Percentiles rank a stretch among this genome's conserved stretches.
These are phyloP conservation scores for Percina caprodes DNA, from an alignment of 2,113 vertebrate genomes.

Conservation along the genomic window DNA sequence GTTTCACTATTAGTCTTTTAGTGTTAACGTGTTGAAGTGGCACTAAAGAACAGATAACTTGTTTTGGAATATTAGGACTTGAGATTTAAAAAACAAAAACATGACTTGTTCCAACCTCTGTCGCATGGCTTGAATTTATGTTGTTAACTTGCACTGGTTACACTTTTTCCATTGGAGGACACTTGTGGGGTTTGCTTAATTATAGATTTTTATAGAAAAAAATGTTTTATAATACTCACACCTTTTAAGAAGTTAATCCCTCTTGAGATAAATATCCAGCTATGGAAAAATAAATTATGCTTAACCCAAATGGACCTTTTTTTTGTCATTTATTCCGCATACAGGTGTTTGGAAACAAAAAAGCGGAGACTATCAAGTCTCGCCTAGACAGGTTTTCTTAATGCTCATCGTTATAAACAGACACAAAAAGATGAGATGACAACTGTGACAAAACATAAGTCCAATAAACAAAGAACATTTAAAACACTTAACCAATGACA, in stretches of 20 bases:
- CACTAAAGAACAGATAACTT: not conserved
- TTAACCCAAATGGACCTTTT: slow-evolving; percentile 35
- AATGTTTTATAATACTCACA: not conserved
- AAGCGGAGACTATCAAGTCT: slow-evolving; percentile 61
- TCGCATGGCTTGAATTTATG: not conserved
- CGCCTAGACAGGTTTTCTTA: slow-evolving; percentile 55
- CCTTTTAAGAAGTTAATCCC: not conserved
- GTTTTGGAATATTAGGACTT: not conserved
- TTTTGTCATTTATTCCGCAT: slow-evolving; percentile 83
- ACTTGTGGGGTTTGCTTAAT: not conserved
- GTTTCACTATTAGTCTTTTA: not conserved
- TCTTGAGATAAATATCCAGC: not conserved
- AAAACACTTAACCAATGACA: slow-evolving; percentile 59
- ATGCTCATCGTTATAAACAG: slow-evolving; percentile 70
- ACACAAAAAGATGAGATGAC: slow-evolving; percentile 76
- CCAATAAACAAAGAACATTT: slow-evolving; percentile 55
- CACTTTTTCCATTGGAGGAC: not conserved
- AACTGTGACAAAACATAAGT: slow-evolving; percentile 63
- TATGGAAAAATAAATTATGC: not conserved
- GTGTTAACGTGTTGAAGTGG: not conserved
- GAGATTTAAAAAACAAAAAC: not conserved
- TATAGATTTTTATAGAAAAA: not conserved
- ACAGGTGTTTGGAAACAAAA: slow-evolving; percentile 78
- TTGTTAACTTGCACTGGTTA: not conserved
- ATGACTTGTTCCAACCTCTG: not conserved